phyloP scores from a whole-genome alignment of 2,113 vertebrate genomes.

The Mormoops blainvillei region DNA sequence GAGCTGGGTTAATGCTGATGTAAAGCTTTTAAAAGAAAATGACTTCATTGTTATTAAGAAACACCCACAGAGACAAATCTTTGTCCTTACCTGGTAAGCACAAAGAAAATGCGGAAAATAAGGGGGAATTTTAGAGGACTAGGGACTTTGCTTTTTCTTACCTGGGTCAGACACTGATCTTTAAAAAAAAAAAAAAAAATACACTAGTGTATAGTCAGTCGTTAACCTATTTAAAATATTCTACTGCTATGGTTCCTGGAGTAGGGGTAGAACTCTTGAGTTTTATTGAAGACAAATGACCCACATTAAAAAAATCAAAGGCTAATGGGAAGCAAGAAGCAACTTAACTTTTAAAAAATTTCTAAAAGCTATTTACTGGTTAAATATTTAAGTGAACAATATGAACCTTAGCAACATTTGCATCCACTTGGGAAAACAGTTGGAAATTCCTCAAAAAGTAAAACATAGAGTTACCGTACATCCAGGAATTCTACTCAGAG shows the following conservation, averaged over 20 bases:
- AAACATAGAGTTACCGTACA: neutral
- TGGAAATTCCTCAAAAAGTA: neutral
- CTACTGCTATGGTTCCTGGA: neutral
- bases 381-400: neutral
- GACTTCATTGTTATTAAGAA: neutral
- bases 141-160: neutral
- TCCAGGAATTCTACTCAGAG: neutral
- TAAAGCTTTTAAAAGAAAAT: slow-evolving; percentile 2
- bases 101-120: neutral
- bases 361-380: neutral
- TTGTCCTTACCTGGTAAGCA: neutral
- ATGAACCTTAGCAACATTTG: neutral
- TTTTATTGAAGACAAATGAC: neutral
- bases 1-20: neutral
- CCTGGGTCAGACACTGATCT: neutral
- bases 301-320: neutral
- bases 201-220: neutral
- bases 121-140: neutral
- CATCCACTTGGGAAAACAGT: neutral
- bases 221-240: neutral
- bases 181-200: neutral
- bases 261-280: neutral
- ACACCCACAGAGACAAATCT: neutral
- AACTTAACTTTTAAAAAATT: neutral
- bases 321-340: neutral